Evolutionary conservation across 2,797 vertebrate genomes (phyloP), one percentile per base, ranked within the genome.

Genomic region (Sebastiscus tertius): DNA sequence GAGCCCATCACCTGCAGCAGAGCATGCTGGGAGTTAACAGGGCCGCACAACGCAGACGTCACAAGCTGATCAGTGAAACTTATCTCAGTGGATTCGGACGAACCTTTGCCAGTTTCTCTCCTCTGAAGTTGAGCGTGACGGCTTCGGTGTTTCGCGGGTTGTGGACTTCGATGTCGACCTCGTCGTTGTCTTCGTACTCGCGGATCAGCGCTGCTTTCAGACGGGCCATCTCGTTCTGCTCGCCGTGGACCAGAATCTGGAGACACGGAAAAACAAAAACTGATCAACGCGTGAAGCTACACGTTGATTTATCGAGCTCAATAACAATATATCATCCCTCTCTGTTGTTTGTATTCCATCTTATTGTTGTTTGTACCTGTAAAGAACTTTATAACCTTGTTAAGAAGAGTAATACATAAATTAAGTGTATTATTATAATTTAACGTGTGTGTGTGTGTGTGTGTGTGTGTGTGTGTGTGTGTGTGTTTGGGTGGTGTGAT

Each of bases 201-300:
- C 97, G 89, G 91, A 99, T 98, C 80, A 99, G 85, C 0, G 97
- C 98, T 6, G 98, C 98, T 89, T 99, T 99, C 88, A 98, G 89
- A 18, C 98, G 97, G 72, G 97, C 97, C 98, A 99, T 99, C 94
- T 99, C 97, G 6, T 99, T 99, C 94, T 99, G 97, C 86, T 99
- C 98, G 22, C 97, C 98, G 0, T 99, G 97, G 36, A 99, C 97
- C 91, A 99, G 92, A 84, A 99, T 97, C 98, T 99, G 84, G 75
- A 22, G 4, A 20, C 39, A 42, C 39, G 39, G 0, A 1, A 42
- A 42, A 42, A 16, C 6, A 42, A 16, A 42, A 59, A 1, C 12
- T 66, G 2, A 22, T 33, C 39, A 16, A 16, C 39, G 39, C 2
- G 39, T 16, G 39, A 42, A 42, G 39, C 39, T 42, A 16, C 6